phyloP scores from a whole-genome alignment of 2,797 vertebrate species.

The Podargus strigoides region DNA sequence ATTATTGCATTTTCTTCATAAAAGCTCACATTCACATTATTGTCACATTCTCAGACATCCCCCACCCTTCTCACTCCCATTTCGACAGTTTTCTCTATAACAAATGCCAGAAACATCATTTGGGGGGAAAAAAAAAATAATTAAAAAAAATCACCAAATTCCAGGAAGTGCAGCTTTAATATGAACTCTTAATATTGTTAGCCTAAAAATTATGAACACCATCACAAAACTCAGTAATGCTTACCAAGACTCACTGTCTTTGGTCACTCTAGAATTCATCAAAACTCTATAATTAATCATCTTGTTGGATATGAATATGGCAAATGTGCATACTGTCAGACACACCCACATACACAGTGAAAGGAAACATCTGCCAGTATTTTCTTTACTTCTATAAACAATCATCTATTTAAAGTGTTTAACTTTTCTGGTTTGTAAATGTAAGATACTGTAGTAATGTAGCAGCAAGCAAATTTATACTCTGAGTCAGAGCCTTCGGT shows the following conservation, averaged over 20 bases:
- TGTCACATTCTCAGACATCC: not conserved
- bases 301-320: not conserved
- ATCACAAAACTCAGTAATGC: not conserved
- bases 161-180: not conserved
- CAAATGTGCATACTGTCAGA: not conserved
- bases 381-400: not conserved
- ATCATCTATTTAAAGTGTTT: not conserved
- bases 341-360: not conserved
- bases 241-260: not conserved
- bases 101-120: not conserved
- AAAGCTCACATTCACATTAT: not conserved
- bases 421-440: not conserved
- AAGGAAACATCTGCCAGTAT: not conserved
- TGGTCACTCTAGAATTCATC: not conserved
- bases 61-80: not conserved
- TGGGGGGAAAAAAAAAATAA: too few relatives aligned
- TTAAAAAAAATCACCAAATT: not conserved
- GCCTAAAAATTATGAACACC: not conserved
- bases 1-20: not conserved
- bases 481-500: not conserved
- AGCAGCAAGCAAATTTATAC: not conserved
- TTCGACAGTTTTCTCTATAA: not conserved
- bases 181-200: not conserved
- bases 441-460: not conserved
- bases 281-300: not conserved